Evolutionary conservation across 2,888 invertebrate genomes (phyloP).

Genomic region (Drosophila subquinaria): DNA sequence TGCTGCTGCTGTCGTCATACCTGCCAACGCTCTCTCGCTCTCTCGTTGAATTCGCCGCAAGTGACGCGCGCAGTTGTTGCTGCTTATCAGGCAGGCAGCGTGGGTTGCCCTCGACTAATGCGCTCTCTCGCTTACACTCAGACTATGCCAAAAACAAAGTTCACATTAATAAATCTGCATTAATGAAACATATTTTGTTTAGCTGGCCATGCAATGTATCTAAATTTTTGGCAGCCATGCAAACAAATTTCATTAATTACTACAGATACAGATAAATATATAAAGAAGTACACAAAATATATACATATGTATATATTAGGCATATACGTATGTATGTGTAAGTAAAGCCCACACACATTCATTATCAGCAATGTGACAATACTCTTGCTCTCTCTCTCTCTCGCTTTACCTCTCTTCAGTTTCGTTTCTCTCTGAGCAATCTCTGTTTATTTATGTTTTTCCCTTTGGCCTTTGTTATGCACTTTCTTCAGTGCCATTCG

Average conservation of each 20-base stretch:
- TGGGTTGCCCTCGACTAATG: constrained; percentile 46
- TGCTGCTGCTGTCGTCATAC: constrained; percentile 54
- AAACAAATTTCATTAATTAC: constrained; percentile 66
- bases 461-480: constrained; percentile 43
- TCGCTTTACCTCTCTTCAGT: constrained; percentile 4
- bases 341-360: constrained; percentile 45
- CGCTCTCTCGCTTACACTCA: constrained; percentile 13
- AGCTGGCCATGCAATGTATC: constrained; percentile 42
- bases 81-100: constrained; percentile 54
- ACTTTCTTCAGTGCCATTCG: constrained; percentile 32
- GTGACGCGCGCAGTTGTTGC: constrained; percentile 51
- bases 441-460: constrained; percentile 65
- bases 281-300: not conserved
- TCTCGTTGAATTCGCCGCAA: constrained; percentile 54
- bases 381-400: constrained; percentile 5
- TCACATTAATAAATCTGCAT: constrained; percentile 58
- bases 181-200: constrained; percentile 52
- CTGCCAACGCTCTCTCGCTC: constrained; percentile 12
- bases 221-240: constrained; percentile 53
- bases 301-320: not conserved
- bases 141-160: constrained; percentile 30
- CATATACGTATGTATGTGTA: not conserved
- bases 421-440: constrained; percentile 20
- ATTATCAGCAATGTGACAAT: constrained; percentile 47
- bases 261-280: not conserved